Evolutionary conservation across 1,140 invertebrate species (phyloP).

Genomic region (Drosophila novamexicana): DNA sequence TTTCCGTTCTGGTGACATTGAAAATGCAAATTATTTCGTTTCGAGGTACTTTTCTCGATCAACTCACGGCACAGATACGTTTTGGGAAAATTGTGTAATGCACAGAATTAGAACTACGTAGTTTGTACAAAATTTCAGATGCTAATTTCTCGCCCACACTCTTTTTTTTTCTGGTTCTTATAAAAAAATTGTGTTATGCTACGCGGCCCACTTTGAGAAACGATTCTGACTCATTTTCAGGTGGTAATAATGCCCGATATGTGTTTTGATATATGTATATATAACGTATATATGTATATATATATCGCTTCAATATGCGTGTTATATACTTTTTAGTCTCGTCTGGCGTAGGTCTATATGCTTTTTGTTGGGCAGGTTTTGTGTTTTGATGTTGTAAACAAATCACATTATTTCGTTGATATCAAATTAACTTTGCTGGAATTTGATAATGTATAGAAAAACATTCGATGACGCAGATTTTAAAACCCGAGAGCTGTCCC

Average conservation of each 20-base stretch:
- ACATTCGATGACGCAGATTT: neutral
- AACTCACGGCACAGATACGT: neutral
- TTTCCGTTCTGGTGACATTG: slow-evolving; percentile 62
- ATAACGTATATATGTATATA: neutral
- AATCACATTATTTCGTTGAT: neutral
- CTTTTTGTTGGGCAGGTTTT: slow-evolving; percentile 38
- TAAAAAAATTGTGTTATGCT: slow-evolving; percentile 2
- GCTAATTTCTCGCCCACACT: slow-evolving; percentile 46
- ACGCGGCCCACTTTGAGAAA: slow-evolving; percentile 15
- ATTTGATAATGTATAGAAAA: neutral
- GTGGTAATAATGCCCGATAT: slow-evolving; percentile 19
- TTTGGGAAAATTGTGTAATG: slow-evolving; percentile 57
- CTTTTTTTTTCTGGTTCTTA: neutral
- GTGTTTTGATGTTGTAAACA: slow-evolving; percentile 23
- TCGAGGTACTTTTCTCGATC: too few relatives aligned
- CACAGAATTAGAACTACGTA: slow-evolving; percentile 39
- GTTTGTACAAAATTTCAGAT: slow-evolving; percentile 13
- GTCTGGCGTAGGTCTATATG: slow-evolving; percentile 23
- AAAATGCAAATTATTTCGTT: slow-evolving; percentile 33
- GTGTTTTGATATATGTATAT: slow-evolving; percentile 1
- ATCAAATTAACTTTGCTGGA: neutral
- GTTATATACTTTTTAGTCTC: slow-evolving; percentile 6
- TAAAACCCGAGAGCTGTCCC: neutral
- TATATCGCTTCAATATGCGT: neutral
- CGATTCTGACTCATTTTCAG: slow-evolving; percentile 19